Conservation (phyloP, 2,113 vertebrate genomes). For the Lethenteron camtschaticum region DNA sequence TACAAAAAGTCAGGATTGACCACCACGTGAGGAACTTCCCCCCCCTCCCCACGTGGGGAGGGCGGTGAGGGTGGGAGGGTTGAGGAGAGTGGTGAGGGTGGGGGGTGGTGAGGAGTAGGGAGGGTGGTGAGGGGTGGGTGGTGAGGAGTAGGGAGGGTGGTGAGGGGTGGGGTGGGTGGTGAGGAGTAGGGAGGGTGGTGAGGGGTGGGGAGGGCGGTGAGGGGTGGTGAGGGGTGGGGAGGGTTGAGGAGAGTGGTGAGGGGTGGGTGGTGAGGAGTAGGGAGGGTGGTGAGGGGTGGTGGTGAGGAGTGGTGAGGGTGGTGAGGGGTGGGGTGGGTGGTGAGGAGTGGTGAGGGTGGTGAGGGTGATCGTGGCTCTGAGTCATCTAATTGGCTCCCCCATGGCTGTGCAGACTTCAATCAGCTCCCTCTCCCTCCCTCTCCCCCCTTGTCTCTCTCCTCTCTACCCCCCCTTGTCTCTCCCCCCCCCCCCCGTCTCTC, state of each 20-base stretch:
- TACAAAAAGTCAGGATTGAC: too few species aligned
- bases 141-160: background rate
- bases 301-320: background rate
- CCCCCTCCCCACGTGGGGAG: background rate
- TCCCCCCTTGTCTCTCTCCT: slow-evolving; percentile 10
- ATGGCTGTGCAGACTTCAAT: background rate
- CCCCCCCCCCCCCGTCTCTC: too few species aligned
- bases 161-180: slow-evolving; percentile 12
- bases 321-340: slow-evolving; percentile 11
- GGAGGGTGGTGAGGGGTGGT: slow-evolving; percentile 4
- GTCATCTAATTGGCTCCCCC: slow-evolving; percentile 6
- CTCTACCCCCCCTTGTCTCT: slow-evolving; percentile 8
- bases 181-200: slow-evolving; percentile 17
- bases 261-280: slow-evolving; percentile 17
- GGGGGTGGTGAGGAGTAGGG: slow-evolving; percentile 16
- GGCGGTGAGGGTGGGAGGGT: background rate
- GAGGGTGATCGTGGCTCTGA: too few species aligned
- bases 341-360: slow-evolving; percentile 17
- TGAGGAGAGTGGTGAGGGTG: slow-evolving; percentile 15
- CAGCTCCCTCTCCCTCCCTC: background rate
- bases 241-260: slow-evolving; percentile 14
- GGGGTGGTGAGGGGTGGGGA: background rate
- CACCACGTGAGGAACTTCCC: too few species aligned
- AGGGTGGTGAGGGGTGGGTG: slow-evolving; percentile 7
- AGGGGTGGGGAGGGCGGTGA: slow-evolving; percentile 11